Evolutionary conservation across 2,113 vertebrate genomes (phyloP).

Genomic region (Rutilus rutilus): DNA sequence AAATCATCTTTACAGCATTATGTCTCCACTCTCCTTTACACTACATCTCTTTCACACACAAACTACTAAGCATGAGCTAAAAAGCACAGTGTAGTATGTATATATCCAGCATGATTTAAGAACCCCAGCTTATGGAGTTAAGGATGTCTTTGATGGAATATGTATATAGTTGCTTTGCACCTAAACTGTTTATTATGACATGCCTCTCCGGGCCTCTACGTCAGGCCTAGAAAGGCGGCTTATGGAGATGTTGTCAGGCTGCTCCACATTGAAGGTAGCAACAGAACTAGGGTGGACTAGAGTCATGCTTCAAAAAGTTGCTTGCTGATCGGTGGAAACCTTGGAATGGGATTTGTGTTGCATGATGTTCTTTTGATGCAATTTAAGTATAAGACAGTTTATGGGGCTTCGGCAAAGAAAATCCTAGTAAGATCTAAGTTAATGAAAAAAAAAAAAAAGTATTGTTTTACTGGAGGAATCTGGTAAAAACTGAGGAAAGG

Average conservation of each 20-base stretch:
- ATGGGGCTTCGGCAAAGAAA: neutral
- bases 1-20: neutral
- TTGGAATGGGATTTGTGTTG: conserved; percentile 57
- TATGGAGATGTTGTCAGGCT: neutral
- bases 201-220: neutral
- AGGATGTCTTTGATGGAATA: neutral
- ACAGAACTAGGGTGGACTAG: neutral
- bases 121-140: neutral
- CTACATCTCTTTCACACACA: conserved; percentile 9
- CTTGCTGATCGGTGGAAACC: conserved; percentile 46
- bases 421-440: neutral
- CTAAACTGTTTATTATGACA: conserved; percentile 6
- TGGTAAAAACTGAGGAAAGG: neutral
- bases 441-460: neutral
- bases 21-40: conserved; percentile 1
- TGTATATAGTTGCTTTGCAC: neutral
- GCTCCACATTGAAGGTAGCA: conserved; percentile 12
- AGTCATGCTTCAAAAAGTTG: conserved; percentile 40
- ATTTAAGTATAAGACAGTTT: neutral
- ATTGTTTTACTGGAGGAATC: neutral
- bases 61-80: conserved; percentile 22
- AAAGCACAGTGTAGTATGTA: neutral
- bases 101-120: conserved; percentile 8
- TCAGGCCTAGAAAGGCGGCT: neutral
- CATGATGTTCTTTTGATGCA: conserved; percentile 63